These are phyloP conservation scores for Bursaphelenchus okinawaensis DNA, from an alignment of 2,888 invertebrate species.

Conservation along the genomic window DNA sequence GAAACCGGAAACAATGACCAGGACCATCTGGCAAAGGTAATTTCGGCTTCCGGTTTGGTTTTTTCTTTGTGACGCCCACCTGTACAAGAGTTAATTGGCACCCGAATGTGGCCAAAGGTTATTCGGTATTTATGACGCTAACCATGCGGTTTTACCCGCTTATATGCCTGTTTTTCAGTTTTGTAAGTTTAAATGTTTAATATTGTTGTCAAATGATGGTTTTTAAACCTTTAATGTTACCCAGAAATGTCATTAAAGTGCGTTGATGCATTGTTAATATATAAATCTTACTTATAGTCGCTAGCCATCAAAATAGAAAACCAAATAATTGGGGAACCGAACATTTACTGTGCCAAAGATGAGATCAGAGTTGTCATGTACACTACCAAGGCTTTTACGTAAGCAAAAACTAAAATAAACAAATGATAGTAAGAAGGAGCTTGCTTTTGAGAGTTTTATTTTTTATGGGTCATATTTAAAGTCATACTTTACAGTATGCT, in stretches of 20 bases:
- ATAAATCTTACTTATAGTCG: too few species aligned
- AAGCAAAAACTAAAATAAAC: background rate
- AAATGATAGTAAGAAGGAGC: background rate
- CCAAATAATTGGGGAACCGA: conserved; percentile 38
- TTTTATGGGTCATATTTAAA: too few species aligned
- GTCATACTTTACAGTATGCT: too few species aligned
- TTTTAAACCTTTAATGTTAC: too few species aligned
- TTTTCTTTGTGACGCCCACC: background rate
- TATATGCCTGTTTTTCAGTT: too few species aligned
- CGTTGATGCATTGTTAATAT: too few species aligned
- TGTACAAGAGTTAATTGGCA: background rate
- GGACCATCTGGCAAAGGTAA: background rate
- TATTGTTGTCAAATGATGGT: too few species aligned
- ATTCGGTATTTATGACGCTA: background rate
- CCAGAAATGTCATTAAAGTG: too few species aligned
- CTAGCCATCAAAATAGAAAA: conserved; percentile 29
- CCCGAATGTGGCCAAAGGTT: background rate
- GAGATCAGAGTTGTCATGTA: conserved; percentile 37
- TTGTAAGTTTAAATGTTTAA: too few species aligned
- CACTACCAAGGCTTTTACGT: conserved; percentile 38
- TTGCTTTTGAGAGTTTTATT: too few species aligned
- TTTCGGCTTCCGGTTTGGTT: too few species aligned
- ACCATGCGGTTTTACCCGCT: too few species aligned
- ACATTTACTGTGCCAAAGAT: conserved; percentile 39
- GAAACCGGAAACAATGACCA: background rate